Evolutionary conservation across 2,888 invertebrate genomes (phyloP), one percentile per base, ranked within the genome.

Genomic region (Ectemnius continuus): DNA sequence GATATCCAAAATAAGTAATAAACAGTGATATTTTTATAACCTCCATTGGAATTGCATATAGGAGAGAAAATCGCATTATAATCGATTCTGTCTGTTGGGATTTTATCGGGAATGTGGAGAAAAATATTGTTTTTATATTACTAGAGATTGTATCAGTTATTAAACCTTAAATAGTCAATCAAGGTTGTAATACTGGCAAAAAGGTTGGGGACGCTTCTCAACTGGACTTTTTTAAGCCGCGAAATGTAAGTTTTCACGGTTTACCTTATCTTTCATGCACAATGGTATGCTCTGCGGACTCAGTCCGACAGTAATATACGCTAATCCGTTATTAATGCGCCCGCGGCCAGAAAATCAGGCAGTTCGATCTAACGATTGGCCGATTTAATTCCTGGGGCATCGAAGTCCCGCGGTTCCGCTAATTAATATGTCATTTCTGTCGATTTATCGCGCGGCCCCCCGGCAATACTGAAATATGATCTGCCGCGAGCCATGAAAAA

Each of bases 311-410:
- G 65, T 75, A 75, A 78, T 61, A 59, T 28, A 73, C 65, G 61
- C 61, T 72, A 78, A 70, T 73, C 75, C 66, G 61, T 75, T 75
- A 75, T 75, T 77, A 72, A 67, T 77, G 60, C 64, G 45, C 28
- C 56, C 63, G 61, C 58, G 61, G 63, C 14, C 61, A 16, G 5
- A 66, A 73, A 73, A 75, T 72, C 56, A 61, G 52, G 46, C 66
- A 61, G 67, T 67, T 61, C 16, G 28, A 26, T 57, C 11, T 20
- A 23, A 67, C 60, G 65, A 75, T 48, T 56, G 48, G 26, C 11
- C 13, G 5, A 61, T 36, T 36, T 36, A 36, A 36, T 36, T 8
- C 47, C 59, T 46, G 11, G 6, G 16, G 11, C 61, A 20, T 60
- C 20, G 47, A 70, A 62, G 36, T 26, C 16, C 48, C 2, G 14